phyloP scores from a whole-genome alignment of 2,888 invertebrate species.

The Podabrus alpinus region DNA sequence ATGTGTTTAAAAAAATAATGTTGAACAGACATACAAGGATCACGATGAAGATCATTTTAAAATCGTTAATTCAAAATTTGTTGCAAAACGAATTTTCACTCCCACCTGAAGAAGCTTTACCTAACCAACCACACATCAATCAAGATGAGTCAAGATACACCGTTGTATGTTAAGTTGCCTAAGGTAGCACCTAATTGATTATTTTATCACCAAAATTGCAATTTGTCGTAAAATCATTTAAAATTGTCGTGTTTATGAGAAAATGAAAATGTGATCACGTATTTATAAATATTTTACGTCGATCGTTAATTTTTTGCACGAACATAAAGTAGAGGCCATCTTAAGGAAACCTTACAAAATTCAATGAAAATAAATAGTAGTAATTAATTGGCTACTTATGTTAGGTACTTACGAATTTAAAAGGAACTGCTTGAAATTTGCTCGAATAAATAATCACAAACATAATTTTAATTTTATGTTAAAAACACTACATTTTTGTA shows the following conservation, averaged over 20 bases:
- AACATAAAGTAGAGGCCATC: neutral
- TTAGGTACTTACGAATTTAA: conserved; percentile 16
- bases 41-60: too few relatives aligned
- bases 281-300: neutral
- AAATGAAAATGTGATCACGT: neutral
- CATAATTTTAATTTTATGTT: conserved; percentile 17
- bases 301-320: neutral
- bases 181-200: neutral
- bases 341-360: neutral
- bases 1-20: too few relatives aligned
- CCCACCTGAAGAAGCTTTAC: too few relatives aligned
- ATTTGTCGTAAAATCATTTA: neutral
- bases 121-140: too few relatives aligned
- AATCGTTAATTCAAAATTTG: too few relatives aligned
- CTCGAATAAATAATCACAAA: conserved; percentile 15
- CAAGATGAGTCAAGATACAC: too few relatives aligned
- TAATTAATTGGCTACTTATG: neutral
- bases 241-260: neutral
- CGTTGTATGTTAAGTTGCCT: neutral
- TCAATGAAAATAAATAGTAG: neutral
- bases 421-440: conserved; percentile 20
- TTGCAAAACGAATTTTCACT: too few relatives aligned
- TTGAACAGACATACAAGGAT: too few relatives aligned
- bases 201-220: neutral
- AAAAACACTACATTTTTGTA: conserved; percentile 24